Percentiles rank a stretch among this genome's conserved stretches.
phyloP scores from a whole-genome alignment of 2,797 vertebrate species.

The Pangasius mekongensis region DNA sequence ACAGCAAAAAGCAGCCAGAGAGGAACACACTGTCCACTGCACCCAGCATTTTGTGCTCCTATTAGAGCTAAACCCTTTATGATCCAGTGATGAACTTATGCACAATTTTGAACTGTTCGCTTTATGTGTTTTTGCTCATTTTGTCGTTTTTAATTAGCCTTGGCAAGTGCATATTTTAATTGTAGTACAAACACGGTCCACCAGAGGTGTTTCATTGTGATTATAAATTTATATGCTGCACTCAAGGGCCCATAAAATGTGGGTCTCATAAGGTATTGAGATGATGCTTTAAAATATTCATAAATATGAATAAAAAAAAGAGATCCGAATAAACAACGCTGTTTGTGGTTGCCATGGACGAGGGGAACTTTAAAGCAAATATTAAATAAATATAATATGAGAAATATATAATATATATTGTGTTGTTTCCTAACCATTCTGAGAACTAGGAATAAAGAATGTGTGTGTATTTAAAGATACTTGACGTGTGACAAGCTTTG shows the following conservation, averaged over 20 bases:
- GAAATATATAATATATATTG: neutral
- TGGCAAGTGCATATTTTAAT: neutral
- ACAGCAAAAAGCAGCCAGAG: conserved; percentile 49
- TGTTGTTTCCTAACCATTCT: conserved; percentile 33
- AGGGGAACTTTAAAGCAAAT: conserved; percentile 52
- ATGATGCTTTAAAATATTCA: conserved; percentile 69
- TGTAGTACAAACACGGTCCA: neutral
- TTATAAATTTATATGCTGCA: conserved; percentile 65
- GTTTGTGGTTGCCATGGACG: conserved; percentile 51
- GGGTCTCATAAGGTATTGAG: conserved; percentile 63
- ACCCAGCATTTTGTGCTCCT: conserved; percentile 19
- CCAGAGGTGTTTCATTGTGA: conserved; percentile 57
- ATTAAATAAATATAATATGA: conserved; percentile 52
- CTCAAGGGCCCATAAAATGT: conserved; percentile 57
- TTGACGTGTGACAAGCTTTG: conserved; percentile 28
- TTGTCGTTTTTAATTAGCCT: neutral
- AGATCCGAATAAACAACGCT: conserved; percentile 67
- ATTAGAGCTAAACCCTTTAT: neutral
- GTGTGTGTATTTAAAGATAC: conserved; percentile 45
- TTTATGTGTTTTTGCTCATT: neutral
- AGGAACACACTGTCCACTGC: conserved; percentile 56
- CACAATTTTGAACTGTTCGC: neutral
- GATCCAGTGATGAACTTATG: neutral
- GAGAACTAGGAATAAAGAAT: conserved; percentile 28
- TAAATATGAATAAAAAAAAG: conserved; percentile 60